phyloP scores from a whole-genome alignment of 2,888 invertebrate species.

The Matsumyia berberina region DNA sequence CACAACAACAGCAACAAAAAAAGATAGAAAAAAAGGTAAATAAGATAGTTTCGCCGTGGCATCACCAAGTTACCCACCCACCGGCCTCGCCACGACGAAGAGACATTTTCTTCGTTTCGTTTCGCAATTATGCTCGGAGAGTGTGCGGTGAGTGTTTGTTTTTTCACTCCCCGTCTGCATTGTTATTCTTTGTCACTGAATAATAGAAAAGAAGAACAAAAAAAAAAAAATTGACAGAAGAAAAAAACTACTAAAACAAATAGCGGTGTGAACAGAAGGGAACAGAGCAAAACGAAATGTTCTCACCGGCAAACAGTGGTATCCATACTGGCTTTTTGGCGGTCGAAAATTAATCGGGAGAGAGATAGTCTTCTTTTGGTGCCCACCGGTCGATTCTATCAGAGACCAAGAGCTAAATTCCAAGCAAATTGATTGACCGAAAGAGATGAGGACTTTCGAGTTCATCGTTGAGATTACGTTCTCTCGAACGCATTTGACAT shows the following conservation, averaged over 20 bases:
- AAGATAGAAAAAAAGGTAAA: constrained; percentile 30
- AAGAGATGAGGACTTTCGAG: no score
- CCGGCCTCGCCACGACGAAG: not conserved
- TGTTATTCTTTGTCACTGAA: constrained; percentile 54
- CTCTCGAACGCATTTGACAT: no score
- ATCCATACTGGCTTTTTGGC: not conserved
- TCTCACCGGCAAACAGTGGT: constrained; percentile 20
- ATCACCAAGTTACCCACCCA: constrained; percentile 4
- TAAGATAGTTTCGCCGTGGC: constrained; percentile 54
- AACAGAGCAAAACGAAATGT: constrained; percentile 3
- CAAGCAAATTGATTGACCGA: no score
- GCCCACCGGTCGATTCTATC: no score
- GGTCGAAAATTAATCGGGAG: not conserved
- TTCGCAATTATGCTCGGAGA: constrained; percentile 38
- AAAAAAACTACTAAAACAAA: constrained; percentile 25
- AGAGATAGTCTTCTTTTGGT: no score
- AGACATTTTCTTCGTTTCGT: constrained; percentile 24
- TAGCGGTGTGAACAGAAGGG: not conserved
- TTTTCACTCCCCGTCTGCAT: constrained; percentile 41
- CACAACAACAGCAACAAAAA: not conserved
- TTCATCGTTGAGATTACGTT: no score
- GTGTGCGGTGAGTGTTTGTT: constrained; percentile 38
- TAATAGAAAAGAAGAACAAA: constrained; percentile 22
- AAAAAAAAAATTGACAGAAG: constrained; percentile 8
- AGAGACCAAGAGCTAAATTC: no score